A percentile compares a stretch with the other conserved stretches of the same genome.
Evolutionary conservation across 2,888 invertebrate species (phyloP).

Genomic region (Spisula subtruncata): DNA sequence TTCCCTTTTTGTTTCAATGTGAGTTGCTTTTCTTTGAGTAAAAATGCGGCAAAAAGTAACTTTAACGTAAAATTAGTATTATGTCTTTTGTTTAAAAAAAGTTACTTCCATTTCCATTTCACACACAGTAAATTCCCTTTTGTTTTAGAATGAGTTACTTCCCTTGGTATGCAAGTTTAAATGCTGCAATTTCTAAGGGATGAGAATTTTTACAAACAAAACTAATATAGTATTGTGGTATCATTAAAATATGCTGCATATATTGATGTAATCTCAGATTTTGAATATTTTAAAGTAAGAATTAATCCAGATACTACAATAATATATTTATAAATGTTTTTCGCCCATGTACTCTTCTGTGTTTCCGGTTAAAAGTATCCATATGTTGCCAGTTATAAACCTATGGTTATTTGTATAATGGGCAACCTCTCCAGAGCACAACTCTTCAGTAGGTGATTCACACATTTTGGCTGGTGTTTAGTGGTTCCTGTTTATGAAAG

Average conservation of each 20-base stretch:
- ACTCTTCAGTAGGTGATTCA: no score
- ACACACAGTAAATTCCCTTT: no score
- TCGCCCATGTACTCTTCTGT: not conserved
- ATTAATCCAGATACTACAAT: not conserved
- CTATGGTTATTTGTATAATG: no score
- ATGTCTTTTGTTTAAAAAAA: no score
- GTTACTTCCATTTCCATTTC: no score
- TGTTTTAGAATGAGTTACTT: not conserved
- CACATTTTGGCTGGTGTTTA: no score
- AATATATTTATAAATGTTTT: not conserved
- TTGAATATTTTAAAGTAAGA: not conserved
- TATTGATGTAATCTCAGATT: not conserved
- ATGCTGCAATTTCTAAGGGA: not conserved
- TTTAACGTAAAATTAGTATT: not conserved
- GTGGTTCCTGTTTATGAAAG: no score
- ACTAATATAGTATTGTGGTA: not conserved
- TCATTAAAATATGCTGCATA: not conserved
- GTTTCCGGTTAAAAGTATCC: not conserved
- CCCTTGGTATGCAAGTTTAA: not conserved
- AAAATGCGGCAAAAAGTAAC: no score
- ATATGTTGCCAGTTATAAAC: not conserved
- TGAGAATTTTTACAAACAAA: not conserved
- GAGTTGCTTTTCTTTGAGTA: not conserved
- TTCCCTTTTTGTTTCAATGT: not conserved
- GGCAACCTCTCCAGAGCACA: no score